phyloP scores from a whole-genome alignment of 2,888 invertebrate species.

The Allacma fusca region DNA sequence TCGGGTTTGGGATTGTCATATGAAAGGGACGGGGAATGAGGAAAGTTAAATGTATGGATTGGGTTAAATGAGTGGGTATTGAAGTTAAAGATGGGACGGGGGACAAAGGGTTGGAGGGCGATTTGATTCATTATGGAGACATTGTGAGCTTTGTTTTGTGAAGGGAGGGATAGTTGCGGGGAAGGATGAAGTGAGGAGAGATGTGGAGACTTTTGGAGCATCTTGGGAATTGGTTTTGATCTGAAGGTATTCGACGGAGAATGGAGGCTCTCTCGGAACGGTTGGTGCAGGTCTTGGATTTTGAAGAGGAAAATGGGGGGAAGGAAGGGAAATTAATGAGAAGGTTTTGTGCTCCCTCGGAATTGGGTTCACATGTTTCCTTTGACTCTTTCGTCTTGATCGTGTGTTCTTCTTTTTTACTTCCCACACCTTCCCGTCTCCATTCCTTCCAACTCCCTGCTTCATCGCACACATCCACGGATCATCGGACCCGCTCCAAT shows the following conservation, averaged over 20 bases:
- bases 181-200: conserved; percentile 13
- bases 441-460: not conserved
- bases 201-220: not conserved
- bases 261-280: too few species aligned
- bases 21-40: too few species aligned
- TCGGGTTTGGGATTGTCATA: too few species aligned
- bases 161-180: not conserved
- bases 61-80: not conserved
- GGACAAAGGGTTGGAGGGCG: too few species aligned
- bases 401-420: not conserved
- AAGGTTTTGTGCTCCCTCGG: not conserved
- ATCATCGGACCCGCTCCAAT: not conserved
- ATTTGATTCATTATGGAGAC: too few species aligned
- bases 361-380: conserved; percentile 11
- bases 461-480: not conserved
- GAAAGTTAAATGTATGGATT: not conserved
- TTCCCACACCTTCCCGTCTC: not conserved
- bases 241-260: too few species aligned
- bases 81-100: too few species aligned
- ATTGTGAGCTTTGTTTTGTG: not conserved
- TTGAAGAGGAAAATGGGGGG: not conserved
- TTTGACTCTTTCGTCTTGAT: not conserved
- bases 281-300: too few species aligned
- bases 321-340: not conserved
- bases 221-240: too few species aligned